Evolutionary conservation across 2,113 vertebrate genomes (phyloP).

Genomic region (Oryzias woworae): DNA sequence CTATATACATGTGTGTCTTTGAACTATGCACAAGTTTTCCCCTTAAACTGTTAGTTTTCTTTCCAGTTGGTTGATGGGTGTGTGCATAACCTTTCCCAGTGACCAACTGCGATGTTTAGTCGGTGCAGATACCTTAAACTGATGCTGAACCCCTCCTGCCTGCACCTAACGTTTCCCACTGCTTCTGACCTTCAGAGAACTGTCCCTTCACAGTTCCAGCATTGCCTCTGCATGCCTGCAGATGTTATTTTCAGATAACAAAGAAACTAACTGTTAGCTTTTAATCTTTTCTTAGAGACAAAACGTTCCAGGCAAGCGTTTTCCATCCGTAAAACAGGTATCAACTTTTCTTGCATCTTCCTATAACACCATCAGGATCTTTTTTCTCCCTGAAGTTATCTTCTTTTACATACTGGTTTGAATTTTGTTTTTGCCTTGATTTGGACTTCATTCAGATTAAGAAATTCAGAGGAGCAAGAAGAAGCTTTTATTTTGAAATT

Average conservation of each 20-base stretch:
- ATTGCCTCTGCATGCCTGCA: constrained; percentile 5
- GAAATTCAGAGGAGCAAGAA: not conserved
- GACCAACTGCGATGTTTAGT: constrained; percentile 2
- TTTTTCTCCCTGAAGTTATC: constrained; percentile 1
- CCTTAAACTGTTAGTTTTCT: constrained; percentile 8
- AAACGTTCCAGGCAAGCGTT: constrained; percentile 44
- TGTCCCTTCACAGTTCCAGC: constrained; percentile 18
- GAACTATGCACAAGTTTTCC: not conserved
- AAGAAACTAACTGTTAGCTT: constrained; percentile 33
- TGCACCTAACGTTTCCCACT: constrained; percentile 15
- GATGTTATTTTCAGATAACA: constrained; percentile 1
- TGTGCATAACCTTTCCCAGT: constrained; percentile 8
- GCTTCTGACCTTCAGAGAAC: not conserved
- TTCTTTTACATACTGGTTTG: not conserved
- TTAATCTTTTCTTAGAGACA: constrained; percentile 50
- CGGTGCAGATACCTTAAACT: constrained; percentile 9
- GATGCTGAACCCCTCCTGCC: constrained; percentile 7
- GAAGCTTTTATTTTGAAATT: not conserved
- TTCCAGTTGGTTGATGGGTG: constrained; percentile 7
- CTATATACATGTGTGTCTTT: not conserved
- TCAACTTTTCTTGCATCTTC: constrained; percentile 26
- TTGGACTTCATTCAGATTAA: not conserved
- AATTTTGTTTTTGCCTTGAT: not conserved
- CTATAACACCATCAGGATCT: not conserved
- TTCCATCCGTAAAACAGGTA: constrained; percentile 55